Evolutionary conservation across 2,888 invertebrate species (phyloP).

Genomic region (Heliothis peltigera): DNA sequence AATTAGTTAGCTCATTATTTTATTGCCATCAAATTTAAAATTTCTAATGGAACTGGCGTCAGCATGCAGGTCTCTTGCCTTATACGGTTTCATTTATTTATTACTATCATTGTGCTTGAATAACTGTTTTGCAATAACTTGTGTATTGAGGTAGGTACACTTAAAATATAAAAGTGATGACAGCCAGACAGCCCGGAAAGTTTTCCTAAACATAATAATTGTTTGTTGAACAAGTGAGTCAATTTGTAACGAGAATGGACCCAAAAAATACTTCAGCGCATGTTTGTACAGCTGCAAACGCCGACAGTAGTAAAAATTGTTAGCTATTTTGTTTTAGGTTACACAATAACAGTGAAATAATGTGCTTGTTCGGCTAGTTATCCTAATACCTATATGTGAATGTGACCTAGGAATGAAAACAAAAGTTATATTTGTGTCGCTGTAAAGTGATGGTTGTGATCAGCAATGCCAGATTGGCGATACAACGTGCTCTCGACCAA

Average conservation of each 20-base stretch:
- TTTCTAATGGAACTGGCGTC: neutral
- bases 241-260: slow-evolving; percentile 26
- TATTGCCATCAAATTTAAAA: neutral
- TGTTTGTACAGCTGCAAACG: slow-evolving; percentile 77
- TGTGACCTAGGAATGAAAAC: slow-evolving; percentile 65
- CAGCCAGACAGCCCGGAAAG: neutral
- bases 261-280: slow-evolving; percentile 48
- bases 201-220: neutral
- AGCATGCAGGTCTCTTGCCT: neutral
- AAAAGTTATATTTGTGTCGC: slow-evolving; percentile 64
- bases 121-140: neutral
- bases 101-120: neutral
- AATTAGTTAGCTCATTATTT: slow-evolving; percentile 8
- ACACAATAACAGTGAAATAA: slow-evolving; percentile 72
- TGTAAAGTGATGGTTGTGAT: slow-evolving; percentile 82
- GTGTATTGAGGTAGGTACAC: neutral
- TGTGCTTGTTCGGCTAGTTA: slow-evolving; percentile 54
- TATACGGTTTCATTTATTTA: slow-evolving; percentile 4
- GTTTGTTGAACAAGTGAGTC: slow-evolving; percentile 15
- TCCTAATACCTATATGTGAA: slow-evolving; percentile 52
- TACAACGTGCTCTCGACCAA: slow-evolving; percentile 89
- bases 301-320: slow-evolving; percentile 75
- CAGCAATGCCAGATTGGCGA: slow-evolving; percentile 89
- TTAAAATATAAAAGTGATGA: neutral
- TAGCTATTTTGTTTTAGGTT: slow-evolving; percentile 63